Base-by-base conservation (phyloP, 2,888 invertebrate genomes). In the Sphecodes monilicornis region DNA sequence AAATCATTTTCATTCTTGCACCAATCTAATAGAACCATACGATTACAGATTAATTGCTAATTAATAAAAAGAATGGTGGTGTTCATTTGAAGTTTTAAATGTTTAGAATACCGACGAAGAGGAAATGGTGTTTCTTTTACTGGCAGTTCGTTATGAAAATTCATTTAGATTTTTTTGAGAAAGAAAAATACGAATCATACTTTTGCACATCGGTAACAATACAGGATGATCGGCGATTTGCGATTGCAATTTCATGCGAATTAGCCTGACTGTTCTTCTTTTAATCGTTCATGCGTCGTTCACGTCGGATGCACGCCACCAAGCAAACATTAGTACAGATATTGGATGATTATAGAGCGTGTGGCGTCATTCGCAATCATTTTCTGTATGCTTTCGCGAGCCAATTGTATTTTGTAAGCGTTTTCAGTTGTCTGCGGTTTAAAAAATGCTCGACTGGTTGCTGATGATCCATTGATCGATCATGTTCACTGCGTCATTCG, bases 261-360 rank as follows among this genome's bases (percentile, higher is more conserved):
- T 64, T 39, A 16, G 26, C 13, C 18, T 26, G 13, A 13, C 57
- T 26, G 41, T 75, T 68, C 71, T 54, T 60, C 75, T 41, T 57
- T 11, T 13, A 26, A 43, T 50, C 32, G 41, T 73, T 72, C 32
- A 22, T 18, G n/a, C 66, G 66, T 41, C 46, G 1, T 13, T 41
- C 36, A 43, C 50, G n/a, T 64, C 39, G 78, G 36, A 43, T 75
- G 32, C 39, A 66, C 41, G 13, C 26, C 57, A 36, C 41, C 11
- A 11, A 5, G 22, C 22, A 82, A 78, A 78, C 78, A 76, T 85
- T 72, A 32, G 32, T 71, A 68, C 41, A 54, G 41, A 70, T 41
- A 39, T 77, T 22, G 29, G 76, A 13, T 11, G 13, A 64, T 16
- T 32, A 57, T 13, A n/a, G 29, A 69, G 60, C 43, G 73, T 66